Percentiles rank a stretch among this genome's conserved stretches.
phyloP scores from a whole-genome alignment of 2,113 vertebrate genomes.

The Rhea americana region DNA sequence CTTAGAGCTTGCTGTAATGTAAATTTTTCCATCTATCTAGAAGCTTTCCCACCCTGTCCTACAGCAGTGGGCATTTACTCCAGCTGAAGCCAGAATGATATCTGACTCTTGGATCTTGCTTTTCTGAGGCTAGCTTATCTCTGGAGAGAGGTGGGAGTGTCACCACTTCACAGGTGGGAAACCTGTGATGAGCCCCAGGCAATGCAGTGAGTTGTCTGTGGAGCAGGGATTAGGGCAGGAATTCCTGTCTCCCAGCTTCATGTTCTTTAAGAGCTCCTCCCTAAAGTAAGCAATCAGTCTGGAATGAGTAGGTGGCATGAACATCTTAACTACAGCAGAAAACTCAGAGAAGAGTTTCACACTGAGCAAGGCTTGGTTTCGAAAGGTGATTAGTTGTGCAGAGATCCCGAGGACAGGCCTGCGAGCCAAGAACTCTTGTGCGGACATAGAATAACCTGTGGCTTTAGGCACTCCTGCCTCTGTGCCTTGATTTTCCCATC shows the following conservation, averaged over 20 bases:
- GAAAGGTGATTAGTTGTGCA: background rate
- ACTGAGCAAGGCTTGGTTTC: background rate
- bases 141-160: constrained; percentile 42
- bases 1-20: constrained; percentile 22
- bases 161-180: constrained; percentile 59
- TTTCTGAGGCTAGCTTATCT: constrained; percentile 40
- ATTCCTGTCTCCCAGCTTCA: constrained; percentile 53
- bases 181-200: constrained; percentile 42
- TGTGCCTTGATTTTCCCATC: background rate
- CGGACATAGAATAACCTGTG: background rate
- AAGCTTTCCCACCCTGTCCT: constrained; percentile 33
- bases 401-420: background rate
- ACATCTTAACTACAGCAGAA: background rate
- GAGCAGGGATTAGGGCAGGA: constrained; percentile 32
- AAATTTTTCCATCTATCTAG: constrained; percentile 43
- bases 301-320: constrained; percentile 42
- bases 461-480: background rate
- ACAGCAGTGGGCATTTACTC: background rate
- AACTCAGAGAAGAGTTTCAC: background rate
- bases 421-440: background rate
- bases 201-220: background rate
- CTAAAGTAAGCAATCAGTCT: constrained; percentile 50
- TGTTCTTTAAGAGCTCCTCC: constrained; percentile 34
- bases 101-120: constrained; percentile 17
- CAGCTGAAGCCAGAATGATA: background rate